Evolutionary conservation across 1,140 invertebrate species (phyloP), one percentile per base, ranked within the genome.

Genomic region (Camponotus floridanus): DNA sequence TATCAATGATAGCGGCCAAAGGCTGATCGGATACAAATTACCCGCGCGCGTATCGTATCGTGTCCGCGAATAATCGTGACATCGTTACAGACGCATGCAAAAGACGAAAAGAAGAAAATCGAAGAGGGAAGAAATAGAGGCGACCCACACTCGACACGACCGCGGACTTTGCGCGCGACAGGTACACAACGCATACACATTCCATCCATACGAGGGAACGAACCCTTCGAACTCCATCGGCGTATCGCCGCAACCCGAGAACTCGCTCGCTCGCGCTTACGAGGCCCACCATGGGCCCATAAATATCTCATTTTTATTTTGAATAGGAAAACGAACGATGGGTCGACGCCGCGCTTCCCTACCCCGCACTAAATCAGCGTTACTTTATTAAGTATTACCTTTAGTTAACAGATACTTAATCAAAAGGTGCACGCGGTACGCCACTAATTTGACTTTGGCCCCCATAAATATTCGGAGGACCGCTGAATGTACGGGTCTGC

Each of bases 301-400:
- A 94, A 95, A 95, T 95, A 95, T 94, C 92, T 94, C 93, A 95
- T 95, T 95, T 91, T 94, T 94, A 94, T 94, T 94, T 94, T 93
- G 92, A 95, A 94, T 94, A 93, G 94, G 92, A 94, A 94, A 95
- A 95, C 92, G 94, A 95, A 94, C 92, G 92, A 94, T 81, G 89
- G 87, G 89, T 91, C 93, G 94, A 93, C 92, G 92, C 89, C 87
- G 87, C 80, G 87, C 87, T 76, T 91, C 90, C 80, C 87, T 86
- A 86, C 87, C 84, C 89, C 90, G 87, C 92, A 94, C 94, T 95
- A 95, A 95, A 95, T 95, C 94, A 95, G 93, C 93, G 94, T 95
- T 95, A 95, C 94, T 95, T 95, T 95, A 95, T 95, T 95, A 95
- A 95, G 94, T 95, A 95, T 95, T 95, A 95, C 94, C 94, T 94